Percentiles rank a stretch among this genome's conserved stretches.
Conservation (phyloP, 2,113 vertebrate genomes). For the Odocoileus hemionus region DNA sequence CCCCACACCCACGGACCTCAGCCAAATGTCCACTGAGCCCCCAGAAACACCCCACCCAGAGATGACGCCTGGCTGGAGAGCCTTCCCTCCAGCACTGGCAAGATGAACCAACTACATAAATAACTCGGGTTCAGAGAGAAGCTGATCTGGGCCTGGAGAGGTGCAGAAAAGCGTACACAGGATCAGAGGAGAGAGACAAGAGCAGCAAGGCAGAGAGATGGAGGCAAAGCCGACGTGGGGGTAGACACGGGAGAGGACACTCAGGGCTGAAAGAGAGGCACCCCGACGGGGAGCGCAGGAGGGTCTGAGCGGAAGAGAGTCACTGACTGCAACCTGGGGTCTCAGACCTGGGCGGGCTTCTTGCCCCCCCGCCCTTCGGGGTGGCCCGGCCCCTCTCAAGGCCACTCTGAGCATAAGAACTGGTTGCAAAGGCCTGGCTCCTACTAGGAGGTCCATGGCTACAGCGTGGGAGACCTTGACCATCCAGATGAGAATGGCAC, state of each 20-base stretch:
- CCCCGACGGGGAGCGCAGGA: background rate
- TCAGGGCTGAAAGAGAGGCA: background rate
- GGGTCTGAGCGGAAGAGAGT: too few relatives aligned
- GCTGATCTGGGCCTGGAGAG: background rate
- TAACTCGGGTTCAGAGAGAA: background rate
- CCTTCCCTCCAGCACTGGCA: background rate
- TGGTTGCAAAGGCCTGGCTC: background rate
- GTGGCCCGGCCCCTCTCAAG: too few relatives aligned
- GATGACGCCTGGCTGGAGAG: background rate
- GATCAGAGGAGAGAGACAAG: background rate
- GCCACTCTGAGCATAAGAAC: background rate
- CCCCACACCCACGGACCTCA: background rate
- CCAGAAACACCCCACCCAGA: background rate
- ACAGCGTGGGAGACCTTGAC: background rate
- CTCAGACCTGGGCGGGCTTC: background rate
- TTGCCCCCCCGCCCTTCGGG: background rate
- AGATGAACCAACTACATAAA: background rate
- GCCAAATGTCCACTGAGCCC: background rate
- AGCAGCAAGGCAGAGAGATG: background rate
- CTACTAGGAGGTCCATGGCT: background rate
- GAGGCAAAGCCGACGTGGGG: background rate
- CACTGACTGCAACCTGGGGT: background rate
- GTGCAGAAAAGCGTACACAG: background rate
- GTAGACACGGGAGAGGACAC: background rate
- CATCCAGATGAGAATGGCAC: background rate